These are phyloP conservation scores for Hylyphantes graminicola DNA, from an alignment of 1,140 invertebrate species.

Conservation along the genomic window DNA sequence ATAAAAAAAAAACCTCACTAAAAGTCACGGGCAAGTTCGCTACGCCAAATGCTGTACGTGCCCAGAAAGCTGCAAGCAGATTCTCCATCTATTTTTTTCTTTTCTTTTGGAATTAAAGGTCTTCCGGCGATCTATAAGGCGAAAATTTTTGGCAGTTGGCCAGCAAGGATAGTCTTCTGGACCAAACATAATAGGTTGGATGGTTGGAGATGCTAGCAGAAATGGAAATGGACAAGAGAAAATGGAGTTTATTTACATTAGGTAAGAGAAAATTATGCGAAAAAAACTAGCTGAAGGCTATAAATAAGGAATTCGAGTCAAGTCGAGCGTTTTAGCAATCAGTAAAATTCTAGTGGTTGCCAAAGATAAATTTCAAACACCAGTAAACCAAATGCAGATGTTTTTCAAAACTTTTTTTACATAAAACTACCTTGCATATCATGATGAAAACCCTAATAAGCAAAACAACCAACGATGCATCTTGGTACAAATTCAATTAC, in stretches of 20 bases:
- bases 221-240: conserved; percentile 21
- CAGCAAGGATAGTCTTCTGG: conserved; percentile 3
- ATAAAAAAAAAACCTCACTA: background rate
- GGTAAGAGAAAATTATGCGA: background rate
- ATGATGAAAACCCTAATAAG: no score
- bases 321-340: no score
- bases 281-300: background rate
- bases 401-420: no score
- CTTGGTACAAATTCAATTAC: no score
- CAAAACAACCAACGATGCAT: no score
- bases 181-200: conserved; percentile 40
- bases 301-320: background rate
- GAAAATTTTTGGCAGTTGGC: conserved; percentile 37
- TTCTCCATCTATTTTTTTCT: background rate
- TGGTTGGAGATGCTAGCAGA: background rate
- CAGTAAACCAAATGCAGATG: no score
- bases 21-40: conserved; percentile 15
- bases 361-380: no score
- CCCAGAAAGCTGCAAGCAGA: conserved; percentile 39
- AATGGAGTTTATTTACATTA: conserved; percentile 36
- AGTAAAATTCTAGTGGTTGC: no score
- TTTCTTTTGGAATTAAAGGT: conserved; percentile 35
- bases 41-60: conserved; percentile 41
- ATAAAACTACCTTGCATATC: no score
- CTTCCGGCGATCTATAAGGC: background rate